Evolutionary conservation across 2,797 vertebrate species (phyloP).

Genomic region (Microctenopoma stevenorrisi): DNA sequence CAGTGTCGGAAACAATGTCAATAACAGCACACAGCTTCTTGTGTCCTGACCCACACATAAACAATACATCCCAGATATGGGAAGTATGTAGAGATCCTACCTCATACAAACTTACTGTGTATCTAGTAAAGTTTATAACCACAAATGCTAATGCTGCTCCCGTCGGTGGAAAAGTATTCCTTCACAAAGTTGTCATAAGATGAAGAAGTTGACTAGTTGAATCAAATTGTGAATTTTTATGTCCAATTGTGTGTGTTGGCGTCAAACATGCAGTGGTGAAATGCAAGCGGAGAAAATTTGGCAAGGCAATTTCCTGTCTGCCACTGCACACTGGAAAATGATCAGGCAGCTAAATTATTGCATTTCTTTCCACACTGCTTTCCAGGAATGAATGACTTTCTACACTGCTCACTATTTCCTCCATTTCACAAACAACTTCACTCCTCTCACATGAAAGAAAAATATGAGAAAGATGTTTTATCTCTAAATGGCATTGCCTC

Average conservation of each 20-base stretch:
- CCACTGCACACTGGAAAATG: constrained; percentile 12
- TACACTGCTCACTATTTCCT: not conserved
- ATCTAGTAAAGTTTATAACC: not conserved
- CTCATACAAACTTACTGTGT: not conserved
- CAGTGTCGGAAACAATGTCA: constrained; percentile 4
- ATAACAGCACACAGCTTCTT: constrained; percentile 2
- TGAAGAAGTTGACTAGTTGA: too few relatives aligned
- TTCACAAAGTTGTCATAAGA: not conserved
- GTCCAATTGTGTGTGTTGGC: too few relatives aligned
- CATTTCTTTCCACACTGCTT: not conserved
- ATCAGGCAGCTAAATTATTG: not conserved
- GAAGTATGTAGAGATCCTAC: not conserved
- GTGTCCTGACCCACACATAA: constrained; percentile 17
- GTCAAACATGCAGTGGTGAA: not conserved
- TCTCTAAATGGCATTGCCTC: constrained; percentile 6
- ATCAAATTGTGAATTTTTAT: too few relatives aligned
- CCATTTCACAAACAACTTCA: constrained; percentile 3
- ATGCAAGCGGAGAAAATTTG: not conserved
- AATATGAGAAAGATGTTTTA: not conserved
- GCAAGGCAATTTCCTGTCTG: not conserved
- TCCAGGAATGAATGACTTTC: not conserved
- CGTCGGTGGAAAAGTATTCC: not conserved
- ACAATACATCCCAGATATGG: not conserved
- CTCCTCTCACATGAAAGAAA: not conserved
- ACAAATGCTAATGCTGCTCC: not conserved